These are phyloP conservation scores for Eristalis pertinax DNA, from an alignment of 2,888 invertebrate genomes.

Conservation along the genomic window DNA sequence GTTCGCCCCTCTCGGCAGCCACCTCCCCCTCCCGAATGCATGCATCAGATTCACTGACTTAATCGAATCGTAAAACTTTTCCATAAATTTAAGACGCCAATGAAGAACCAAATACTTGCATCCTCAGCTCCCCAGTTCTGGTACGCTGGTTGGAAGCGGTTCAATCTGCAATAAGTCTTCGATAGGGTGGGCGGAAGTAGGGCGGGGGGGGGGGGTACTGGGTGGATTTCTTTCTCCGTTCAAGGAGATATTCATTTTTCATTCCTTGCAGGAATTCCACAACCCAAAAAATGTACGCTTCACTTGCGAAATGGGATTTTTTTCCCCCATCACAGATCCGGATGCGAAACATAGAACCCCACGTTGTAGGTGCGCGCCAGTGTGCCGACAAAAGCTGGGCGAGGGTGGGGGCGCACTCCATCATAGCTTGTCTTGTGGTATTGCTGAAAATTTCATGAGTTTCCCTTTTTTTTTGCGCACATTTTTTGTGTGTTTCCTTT, in stretches of 20 bases:
- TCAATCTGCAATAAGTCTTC: background rate
- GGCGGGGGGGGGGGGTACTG: background rate
- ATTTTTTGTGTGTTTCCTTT: background rate
- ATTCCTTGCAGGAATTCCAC: background rate
- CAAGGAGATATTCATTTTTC: background rate
- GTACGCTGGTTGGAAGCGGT: background rate
- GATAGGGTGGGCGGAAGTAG: no score
- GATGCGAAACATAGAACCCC: background rate
- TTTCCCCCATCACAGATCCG: background rate
- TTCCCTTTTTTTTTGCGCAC: background rate
- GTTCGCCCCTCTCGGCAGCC: background rate
- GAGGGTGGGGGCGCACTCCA: background rate
- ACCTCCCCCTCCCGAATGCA: background rate
- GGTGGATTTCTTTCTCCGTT: background rate
- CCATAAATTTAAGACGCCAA: slow-evolving; percentile 19
- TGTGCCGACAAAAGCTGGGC: background rate
- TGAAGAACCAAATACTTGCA: slow-evolving; percentile 30
- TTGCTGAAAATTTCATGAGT: background rate
- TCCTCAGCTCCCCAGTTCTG: background rate
- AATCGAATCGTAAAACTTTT: slow-evolving; percentile 30
- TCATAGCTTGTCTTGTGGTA: slow-evolving; percentile 1
- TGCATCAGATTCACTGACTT: slow-evolving; percentile 4
- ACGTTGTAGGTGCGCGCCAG: background rate
- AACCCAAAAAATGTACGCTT: background rate
- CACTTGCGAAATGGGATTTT: slow-evolving; percentile 1